A percentile compares a stretch with the other conserved stretches of the same genome.
Conservation (phyloP, 1,140 invertebrate genomes). For the Macrotrachela quadricornifera region DNA sequence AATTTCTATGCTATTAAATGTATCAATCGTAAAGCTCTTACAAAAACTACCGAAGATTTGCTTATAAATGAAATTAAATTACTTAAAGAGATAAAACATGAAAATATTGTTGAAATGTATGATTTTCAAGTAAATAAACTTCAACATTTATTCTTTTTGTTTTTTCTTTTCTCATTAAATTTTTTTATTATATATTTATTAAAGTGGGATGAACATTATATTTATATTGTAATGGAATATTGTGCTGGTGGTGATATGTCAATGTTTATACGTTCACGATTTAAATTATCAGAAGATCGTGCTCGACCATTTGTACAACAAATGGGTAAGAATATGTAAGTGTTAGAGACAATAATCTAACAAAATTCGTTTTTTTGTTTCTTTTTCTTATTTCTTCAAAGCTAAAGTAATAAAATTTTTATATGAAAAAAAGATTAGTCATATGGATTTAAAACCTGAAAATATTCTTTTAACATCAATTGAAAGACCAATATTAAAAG, state of each 20-base stretch:
- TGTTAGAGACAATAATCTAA: too few relatives aligned
- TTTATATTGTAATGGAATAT: constrained; percentile 70
- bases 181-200: constrained; percentile 6
- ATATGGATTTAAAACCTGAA: constrained; percentile 75
- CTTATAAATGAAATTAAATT: constrained; percentile 62
- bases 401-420: constrained; percentile 55
- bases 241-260: constrained; percentile 66
- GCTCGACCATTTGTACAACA: constrained; percentile 60
- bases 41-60: constrained; percentile 51
- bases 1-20: constrained; percentile 49
- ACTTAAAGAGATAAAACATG: constrained; percentile 55
- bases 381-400: constrained; percentile 9
- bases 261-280: constrained; percentile 48
- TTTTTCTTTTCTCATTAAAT: constrained; percentile 25
- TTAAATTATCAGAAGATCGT: constrained; percentile 47
- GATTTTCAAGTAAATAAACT: constrained; percentile 41
- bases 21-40: constrained; percentile 50
- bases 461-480: constrained; percentile 53
- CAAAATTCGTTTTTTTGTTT: too few relatives aligned
- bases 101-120: constrained; percentile 58
- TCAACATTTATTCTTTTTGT: neutral
- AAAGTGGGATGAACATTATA: constrained; percentile 42
- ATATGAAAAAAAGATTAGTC: constrained; percentile 50
- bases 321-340: constrained; percentile 29
- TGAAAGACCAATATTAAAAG: constrained; percentile 45